phyloP scores from a whole-genome alignment of 2,113 vertebrate genomes.

The Merops nubicus region DNA sequence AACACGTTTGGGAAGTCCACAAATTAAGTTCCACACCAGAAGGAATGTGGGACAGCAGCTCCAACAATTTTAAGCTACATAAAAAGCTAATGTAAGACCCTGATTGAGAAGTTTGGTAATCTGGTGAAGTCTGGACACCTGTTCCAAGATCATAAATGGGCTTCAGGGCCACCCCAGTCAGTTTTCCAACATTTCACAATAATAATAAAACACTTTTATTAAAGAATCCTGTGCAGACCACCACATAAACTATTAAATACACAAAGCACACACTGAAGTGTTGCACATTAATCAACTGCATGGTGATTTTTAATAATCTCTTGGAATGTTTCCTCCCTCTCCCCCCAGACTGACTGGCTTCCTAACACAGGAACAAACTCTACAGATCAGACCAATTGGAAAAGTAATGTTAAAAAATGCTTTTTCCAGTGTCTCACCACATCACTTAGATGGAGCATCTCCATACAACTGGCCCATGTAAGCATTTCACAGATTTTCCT shows the following conservation, averaged over 20 bases:
- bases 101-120: not conserved
- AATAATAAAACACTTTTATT: not conserved
- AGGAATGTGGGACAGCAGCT: not conserved
- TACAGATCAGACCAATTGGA: not conserved
- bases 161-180: not conserved
- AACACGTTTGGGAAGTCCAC: not conserved
- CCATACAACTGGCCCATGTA: not conserved
- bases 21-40: not conserved
- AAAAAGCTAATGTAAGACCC: not conserved
- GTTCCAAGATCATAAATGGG: not conserved
- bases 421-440: not conserved
- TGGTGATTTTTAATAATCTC: not conserved
- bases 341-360: not conserved
- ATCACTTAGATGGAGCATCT: not conserved
- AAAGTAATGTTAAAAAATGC: not conserved
- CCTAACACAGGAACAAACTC: not conserved
- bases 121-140: not conserved
- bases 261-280: not conserved
- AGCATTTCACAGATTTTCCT: not conserved
- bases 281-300: not conserved
- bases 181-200: not conserved
- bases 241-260: not conserved
- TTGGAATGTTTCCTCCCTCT: not conserved
- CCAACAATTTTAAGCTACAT: not conserved
- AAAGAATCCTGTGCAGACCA: not conserved